Percentiles rank a stretch among this genome's conserved stretches.
These are phyloP conservation scores for Coelopa pilipes DNA, from an alignment of 2,888 invertebrate species.

Conservation along the genomic window DNA sequence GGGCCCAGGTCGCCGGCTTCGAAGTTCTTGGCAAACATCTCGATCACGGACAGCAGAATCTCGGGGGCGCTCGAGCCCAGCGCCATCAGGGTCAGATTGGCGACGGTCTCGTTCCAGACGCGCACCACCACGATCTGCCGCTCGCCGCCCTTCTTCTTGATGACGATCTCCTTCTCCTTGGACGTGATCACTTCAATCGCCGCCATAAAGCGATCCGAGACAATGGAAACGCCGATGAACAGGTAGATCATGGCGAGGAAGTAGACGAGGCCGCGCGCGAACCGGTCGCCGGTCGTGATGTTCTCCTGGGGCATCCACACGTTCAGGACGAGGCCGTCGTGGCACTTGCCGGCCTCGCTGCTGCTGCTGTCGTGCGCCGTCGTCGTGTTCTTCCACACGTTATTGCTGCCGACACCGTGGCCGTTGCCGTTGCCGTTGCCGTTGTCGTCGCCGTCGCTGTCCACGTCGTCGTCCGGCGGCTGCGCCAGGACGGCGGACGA, in stretches of 20 bases:
- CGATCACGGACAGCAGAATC: slow-evolving; percentile 96
- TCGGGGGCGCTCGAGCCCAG: slow-evolving; percentile 98
- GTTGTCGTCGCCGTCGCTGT: not conserved
- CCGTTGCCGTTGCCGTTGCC: not conserved
- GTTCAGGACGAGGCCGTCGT: slow-evolving; percentile 87
- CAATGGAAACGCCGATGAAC: slow-evolving; percentile 98
- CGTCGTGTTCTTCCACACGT: not conserved
- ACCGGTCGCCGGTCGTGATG: slow-evolving; percentile 79
- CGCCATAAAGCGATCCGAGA: slow-evolving; percentile 99
- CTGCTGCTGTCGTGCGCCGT: slow-evolving; percentile 23
- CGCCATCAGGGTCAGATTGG: slow-evolving; percentile 98
- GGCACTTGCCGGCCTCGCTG: slow-evolving; percentile 69
- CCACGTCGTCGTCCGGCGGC: slow-evolving; percentile 18
- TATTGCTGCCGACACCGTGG: not conserved
- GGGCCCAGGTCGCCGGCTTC: slow-evolving; percentile 97
- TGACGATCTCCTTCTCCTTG: slow-evolving; percentile 92
- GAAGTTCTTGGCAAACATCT: slow-evolving; percentile 95
- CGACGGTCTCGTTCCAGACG: slow-evolving; percentile 99
- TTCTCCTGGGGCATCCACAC: slow-evolving; percentile 88
- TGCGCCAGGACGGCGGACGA: no score
- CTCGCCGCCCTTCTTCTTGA: slow-evolving; percentile 89
- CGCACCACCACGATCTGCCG: slow-evolving; percentile 90
- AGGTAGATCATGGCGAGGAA: slow-evolving; percentile 90
- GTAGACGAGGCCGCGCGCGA: slow-evolving; percentile 90
- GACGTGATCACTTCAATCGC: slow-evolving; percentile 99